Percentiles rank a stretch among this genome's conserved stretches.
phyloP scores from a whole-genome alignment of 2,888 invertebrate genomes.

The Laspeyria flexula region DNA sequence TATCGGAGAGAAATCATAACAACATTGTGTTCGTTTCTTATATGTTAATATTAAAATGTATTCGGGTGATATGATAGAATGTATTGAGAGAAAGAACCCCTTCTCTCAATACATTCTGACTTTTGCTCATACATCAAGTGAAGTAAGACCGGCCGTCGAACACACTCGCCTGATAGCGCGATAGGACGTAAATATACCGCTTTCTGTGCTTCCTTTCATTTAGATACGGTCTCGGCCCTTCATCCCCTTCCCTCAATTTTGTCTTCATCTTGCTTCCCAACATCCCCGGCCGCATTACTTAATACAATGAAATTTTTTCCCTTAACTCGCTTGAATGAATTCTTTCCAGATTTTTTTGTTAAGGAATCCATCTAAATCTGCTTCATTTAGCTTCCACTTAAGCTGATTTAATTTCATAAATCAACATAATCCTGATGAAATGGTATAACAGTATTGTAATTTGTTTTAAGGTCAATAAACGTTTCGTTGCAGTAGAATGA shows the following conservation, averaged over 20 bases:
- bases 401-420: constrained; percentile 46
- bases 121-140: constrained; percentile 61
- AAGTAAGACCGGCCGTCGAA: constrained; percentile 55
- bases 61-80: constrained; percentile 23
- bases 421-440: constrained; percentile 28
- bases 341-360: constrained; percentile 46
- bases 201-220: constrained; percentile 64
- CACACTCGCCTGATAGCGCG: constrained; percentile 59
- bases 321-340: constrained; percentile 49
- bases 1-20: constrained; percentile 21
- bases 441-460: neutral
- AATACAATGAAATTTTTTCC: constrained; percentile 64
- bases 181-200: constrained; percentile 59
- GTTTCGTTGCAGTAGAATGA: too few species aligned
- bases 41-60: constrained; percentile 15
- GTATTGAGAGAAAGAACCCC: constrained; percentile 34
- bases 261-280: constrained; percentile 60
- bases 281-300: constrained; percentile 61
- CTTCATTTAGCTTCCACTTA: constrained; percentile 45
- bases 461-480: neutral
- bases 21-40: constrained; percentile 22
- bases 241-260: constrained; percentile 61
- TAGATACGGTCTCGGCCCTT: constrained; percentile 60
- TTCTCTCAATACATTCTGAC: too few species aligned
- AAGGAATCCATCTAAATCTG: constrained; percentile 46